Conservation (phyloP, 2,113 vertebrate species). For the Megaleporinus macrocephalus region DNA sequence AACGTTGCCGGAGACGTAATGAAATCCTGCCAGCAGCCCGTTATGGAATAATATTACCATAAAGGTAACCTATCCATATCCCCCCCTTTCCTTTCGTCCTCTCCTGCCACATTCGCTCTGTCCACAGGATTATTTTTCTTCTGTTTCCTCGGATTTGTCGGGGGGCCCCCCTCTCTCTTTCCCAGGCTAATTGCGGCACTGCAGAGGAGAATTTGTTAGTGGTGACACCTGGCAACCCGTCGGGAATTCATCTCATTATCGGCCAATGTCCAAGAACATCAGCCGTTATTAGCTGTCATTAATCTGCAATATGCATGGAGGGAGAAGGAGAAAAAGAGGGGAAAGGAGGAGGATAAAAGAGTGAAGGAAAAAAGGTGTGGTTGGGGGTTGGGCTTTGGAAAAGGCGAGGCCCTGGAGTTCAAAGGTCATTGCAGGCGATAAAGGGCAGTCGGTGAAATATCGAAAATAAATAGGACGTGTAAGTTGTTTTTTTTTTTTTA, state of each 20-base stretch:
- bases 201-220: constrained; percentile 96
- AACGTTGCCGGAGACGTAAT: constrained; percentile 95
- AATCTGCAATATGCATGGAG: constrained; percentile 91
- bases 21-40: constrained; percentile 97
- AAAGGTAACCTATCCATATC: constrained; percentile 97
- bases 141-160: constrained; percentile 85
- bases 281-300: constrained; percentile 99
- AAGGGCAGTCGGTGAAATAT: constrained; percentile 62
- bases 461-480: constrained; percentile 31
- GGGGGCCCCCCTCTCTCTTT: constrained; percentile 81
- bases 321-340: constrained; percentile 62
- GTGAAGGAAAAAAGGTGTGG: constrained; percentile 62
- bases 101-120: constrained; percentile 70
- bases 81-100: constrained; percentile 75
- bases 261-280: constrained; percentile 98
- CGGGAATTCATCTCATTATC: constrained; percentile 99
- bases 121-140: constrained; percentile 82
- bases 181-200: constrained; percentile 94
- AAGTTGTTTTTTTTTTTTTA: too few relatives aligned
- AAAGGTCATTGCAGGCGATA: constrained; percentile 74
- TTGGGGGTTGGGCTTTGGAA: constrained; percentile 62
- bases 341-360: constrained; percentile 59
- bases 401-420: constrained; percentile 75
- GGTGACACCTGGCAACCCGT: constrained; percentile 95
- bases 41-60: constrained; percentile 99